A percentile compares a stretch with the other conserved stretches of the same genome.
Evolutionary conservation across 2,113 vertebrate genomes (phyloP).

Genomic region (Malurus alboscapulatus): DNA sequence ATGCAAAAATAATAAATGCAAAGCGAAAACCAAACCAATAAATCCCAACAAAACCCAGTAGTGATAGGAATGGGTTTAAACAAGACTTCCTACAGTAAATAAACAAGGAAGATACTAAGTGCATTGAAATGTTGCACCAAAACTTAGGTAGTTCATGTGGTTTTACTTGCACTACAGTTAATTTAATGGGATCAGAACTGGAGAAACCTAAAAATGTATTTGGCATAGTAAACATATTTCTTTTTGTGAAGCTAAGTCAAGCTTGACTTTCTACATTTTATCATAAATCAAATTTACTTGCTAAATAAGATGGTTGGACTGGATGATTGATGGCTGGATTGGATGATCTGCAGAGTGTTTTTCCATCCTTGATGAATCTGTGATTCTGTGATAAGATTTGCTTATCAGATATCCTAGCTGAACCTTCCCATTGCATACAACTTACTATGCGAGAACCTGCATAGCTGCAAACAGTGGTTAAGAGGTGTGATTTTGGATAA

Average conservation of each 20-base stretch:
- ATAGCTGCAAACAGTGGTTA: not conserved
- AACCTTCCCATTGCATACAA: not conserved
- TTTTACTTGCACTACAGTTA: not conserved
- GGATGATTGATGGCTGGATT: accelerated
- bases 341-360: not conserved
- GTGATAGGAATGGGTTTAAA: not conserved
- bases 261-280: not conserved
- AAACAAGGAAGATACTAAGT: not conserved
- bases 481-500: not conserved
- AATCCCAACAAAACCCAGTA: accelerated
- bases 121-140: not conserved
- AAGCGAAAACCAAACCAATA: not conserved
- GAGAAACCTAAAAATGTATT: not conserved
- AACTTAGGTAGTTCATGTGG: not conserved
- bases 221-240: not conserved
- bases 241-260: not conserved
- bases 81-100: not conserved
- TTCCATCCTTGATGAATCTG: not conserved
- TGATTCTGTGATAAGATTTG: not conserved
- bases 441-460: not conserved
- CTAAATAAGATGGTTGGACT: not conserved
- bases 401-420: not conserved
- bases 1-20: not conserved
- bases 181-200: not conserved
- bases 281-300: not conserved